These are phyloP conservation scores for Myotis pilosus DNA, from an alignment of 2,797 vertebrate species.

Conservation along the genomic window DNA sequence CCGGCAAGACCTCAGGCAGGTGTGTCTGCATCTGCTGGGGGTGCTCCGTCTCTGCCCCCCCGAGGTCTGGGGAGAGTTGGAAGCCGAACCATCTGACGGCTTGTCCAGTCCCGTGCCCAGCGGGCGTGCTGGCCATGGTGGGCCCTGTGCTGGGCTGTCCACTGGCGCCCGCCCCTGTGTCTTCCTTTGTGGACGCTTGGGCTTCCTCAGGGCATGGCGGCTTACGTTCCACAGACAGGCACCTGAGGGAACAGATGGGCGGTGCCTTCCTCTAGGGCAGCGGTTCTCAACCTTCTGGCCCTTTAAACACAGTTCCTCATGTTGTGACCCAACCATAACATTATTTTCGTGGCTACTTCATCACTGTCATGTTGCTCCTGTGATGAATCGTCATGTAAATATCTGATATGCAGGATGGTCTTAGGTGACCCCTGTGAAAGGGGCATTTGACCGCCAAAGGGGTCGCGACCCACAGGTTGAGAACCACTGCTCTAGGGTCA, in stretches of 20 bases:
- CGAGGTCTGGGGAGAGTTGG: neutral
- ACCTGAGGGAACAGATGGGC: neutral
- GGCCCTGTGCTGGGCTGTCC: neutral
- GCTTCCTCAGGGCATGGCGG: neutral
- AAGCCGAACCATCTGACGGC: neutral
- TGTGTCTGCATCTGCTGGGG: neutral
- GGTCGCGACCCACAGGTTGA: too few species aligned
- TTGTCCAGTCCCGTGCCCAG: rapidly evolving
- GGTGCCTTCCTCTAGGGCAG: neutral
- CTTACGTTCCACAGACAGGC: neutral
- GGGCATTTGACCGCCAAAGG: too few species aligned
- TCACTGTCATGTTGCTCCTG: too few species aligned
- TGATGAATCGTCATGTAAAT: too few species aligned
- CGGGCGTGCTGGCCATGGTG: neutral
- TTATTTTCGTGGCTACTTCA: too few species aligned
- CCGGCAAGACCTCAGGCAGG: neutral
- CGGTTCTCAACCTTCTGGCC: too few species aligned
- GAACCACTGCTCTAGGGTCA: neutral
- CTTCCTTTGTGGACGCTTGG: neutral
- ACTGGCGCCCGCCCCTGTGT: neutral
- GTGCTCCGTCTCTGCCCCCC: neutral
- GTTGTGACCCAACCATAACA: too few species aligned
- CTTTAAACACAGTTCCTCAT: too few species aligned
- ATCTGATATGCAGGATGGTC: too few species aligned
- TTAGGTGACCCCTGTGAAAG: too few species aligned